A percentile compares a stretch with the other conserved stretches of the same genome.
These are phyloP conservation scores for Epinephelus lanceolatus DNA, from an alignment of 2,113 vertebrate genomes.

Conservation along the genomic window DNA sequence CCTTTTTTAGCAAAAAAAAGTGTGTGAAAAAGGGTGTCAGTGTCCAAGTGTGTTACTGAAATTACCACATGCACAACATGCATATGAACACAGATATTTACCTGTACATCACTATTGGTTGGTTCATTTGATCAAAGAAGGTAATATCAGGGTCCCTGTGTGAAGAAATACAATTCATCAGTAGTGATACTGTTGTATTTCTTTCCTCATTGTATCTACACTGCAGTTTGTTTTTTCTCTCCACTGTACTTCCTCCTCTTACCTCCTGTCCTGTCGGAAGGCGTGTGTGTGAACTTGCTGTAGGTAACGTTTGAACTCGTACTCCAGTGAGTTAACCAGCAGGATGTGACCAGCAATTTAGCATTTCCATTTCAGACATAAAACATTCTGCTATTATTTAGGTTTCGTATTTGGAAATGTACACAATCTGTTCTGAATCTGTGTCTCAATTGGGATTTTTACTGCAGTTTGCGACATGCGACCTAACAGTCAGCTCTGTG, in stretches of 20 bases:
- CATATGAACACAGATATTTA: slow-evolving; percentile 12
- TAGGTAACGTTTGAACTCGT: slow-evolving; percentile 83
- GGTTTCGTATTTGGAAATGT: too few species aligned
- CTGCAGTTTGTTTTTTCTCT: neutral
- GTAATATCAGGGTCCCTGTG: slow-evolving; percentile 84
- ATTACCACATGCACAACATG: neutral
- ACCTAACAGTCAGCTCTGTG: too few species aligned
- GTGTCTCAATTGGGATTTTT: too few species aligned
- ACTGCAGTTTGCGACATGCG: too few species aligned
- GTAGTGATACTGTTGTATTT: neutral
- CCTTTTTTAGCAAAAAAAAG: too few species aligned
- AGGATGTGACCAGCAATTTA: slow-evolving; percentile 54
- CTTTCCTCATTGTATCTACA: too few species aligned
- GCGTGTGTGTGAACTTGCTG: slow-evolving; percentile 82
- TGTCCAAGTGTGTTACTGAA: neutral
- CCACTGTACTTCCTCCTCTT: neutral
- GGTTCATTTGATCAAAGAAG: slow-evolving; percentile 87
- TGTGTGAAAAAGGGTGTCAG: neutral
- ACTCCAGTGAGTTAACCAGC: slow-evolving; percentile 84
- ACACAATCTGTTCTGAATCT: too few species aligned
- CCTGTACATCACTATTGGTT: slow-evolving; percentile 86
- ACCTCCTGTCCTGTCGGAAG: slow-evolving; percentile 83
- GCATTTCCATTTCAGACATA: too few species aligned
- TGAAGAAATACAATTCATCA: slow-evolving; percentile 23
- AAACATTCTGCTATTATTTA: too few species aligned